Percentiles rank a stretch among this genome's conserved stretches.
Evolutionary conservation across 2,113 vertebrate genomes (phyloP).

Genomic region (Limanda limanda): DNA sequence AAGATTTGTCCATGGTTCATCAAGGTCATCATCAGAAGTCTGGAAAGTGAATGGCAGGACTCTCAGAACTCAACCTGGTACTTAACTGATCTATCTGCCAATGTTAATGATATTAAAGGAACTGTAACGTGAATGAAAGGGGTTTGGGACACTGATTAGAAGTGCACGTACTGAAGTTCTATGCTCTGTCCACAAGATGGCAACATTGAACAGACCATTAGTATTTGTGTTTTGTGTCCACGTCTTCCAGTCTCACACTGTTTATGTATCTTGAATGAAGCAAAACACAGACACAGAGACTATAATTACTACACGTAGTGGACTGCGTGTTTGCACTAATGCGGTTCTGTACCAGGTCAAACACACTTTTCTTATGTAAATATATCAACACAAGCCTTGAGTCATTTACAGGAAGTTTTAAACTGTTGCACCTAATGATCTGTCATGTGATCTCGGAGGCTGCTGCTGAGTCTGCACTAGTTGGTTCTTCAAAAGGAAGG

Average conservation of each 20-base stretch:
- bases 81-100: background rate
- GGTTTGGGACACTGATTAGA: background rate
- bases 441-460: constrained; percentile 65
- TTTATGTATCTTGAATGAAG: background rate
- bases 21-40: background rate
- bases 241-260: background rate
- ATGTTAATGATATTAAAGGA: background rate
- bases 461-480: constrained; percentile 68
- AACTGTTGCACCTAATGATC: constrained; percentile 45
- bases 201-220: constrained; percentile 18
- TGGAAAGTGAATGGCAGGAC: background rate
- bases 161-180: background rate
- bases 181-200: constrained; percentile 64
- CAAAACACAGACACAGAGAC: background rate
- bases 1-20: background rate
- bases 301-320: background rate
- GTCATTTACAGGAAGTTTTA: constrained; percentile 55
- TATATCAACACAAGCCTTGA: constrained; percentile 18
- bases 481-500: constrained; percentile 52
- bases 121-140: background rate
- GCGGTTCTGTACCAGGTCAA: background rate
- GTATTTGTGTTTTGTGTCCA: background rate
- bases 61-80: background rate
- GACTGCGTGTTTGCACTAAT: background rate
- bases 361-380: background rate